phyloP scores from a whole-genome alignment of 2,797 vertebrate species.

The Chloroceryle amazona region DNA sequence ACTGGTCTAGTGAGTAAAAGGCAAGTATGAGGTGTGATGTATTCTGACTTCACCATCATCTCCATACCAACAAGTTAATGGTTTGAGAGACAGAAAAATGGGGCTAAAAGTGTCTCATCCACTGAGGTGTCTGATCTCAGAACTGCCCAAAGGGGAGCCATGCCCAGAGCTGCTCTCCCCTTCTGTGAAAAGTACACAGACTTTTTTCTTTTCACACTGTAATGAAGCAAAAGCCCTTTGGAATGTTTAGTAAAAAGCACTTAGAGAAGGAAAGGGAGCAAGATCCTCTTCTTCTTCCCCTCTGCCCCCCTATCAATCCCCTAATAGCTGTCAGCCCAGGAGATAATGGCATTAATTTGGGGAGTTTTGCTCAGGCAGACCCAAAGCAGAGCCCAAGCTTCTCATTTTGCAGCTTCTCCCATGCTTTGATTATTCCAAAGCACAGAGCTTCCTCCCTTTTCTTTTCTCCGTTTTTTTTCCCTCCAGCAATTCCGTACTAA shows the following conservation, averaged over 20 bases:
- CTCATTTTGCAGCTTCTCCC: not conserved
- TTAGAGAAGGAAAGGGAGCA: not conserved
- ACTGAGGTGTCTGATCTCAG: not conserved
- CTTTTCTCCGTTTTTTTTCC: not conserved
- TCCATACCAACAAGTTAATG: not conserved
- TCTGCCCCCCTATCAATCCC: too few relatives aligned
- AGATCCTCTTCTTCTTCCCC: not conserved
- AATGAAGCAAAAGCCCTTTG: not conserved
- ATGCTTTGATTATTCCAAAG: constrained; percentile 10
- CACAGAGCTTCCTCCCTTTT: not conserved
- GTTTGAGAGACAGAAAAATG: not conserved
- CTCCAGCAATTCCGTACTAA: not conserved
- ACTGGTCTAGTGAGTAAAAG: not conserved
- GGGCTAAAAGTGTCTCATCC: not conserved
- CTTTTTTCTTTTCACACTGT: not conserved
- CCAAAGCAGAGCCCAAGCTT: not conserved
- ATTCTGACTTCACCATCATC: not conserved
- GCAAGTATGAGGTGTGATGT: accelerated
- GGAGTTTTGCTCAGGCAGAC: not conserved
- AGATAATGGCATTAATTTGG: not conserved
- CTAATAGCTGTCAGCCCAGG: accelerated
- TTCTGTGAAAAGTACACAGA: not conserved
- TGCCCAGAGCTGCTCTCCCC: not conserved
- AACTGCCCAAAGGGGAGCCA: not conserved
- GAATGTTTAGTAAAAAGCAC: not conserved